Percentiles rank a stretch among this genome's conserved stretches.
Evolutionary conservation across 2,888 invertebrate genomes (phyloP).

Genomic region (Allolobophora icterica): DNA sequence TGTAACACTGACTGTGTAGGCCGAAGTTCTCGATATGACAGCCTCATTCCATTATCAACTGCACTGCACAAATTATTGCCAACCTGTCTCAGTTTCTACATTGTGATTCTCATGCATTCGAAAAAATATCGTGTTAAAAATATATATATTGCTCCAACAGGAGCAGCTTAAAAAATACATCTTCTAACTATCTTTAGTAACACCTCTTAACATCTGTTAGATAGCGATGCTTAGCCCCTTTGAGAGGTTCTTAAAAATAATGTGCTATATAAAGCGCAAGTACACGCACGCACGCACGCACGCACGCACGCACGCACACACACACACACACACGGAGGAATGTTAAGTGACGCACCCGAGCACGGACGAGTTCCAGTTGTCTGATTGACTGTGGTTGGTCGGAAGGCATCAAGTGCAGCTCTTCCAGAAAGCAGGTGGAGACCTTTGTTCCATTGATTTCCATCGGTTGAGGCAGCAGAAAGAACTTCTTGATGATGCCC

Average conservation of each 20-base stretch:
- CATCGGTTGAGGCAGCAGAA: slow-evolving; percentile 71
- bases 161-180: neutral
- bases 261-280: neutral
- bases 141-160: neutral
- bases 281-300: no score
- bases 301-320: no score
- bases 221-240: neutral
- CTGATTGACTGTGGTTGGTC: slow-evolving; percentile 32
- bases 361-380: neutral
- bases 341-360: neutral
- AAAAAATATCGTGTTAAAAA: neutral
- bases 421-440: slow-evolving; percentile 33
- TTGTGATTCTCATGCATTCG: neutral
- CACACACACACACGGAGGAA: neutral
- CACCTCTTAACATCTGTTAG: neutral
- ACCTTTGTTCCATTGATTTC: slow-evolving; percentile 63
- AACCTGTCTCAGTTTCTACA: neutral
- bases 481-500: slow-evolving; percentile 81
- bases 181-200: neutral
- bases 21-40: neutral
- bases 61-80: neutral
- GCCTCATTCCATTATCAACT: neutral
- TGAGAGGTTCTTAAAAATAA: neutral
- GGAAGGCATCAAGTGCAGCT: slow-evolving; percentile 32
- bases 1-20: neutral